Base-by-base conservation (phyloP, 2,888 invertebrate genomes). In the Zygaena filipendulae region DNA sequence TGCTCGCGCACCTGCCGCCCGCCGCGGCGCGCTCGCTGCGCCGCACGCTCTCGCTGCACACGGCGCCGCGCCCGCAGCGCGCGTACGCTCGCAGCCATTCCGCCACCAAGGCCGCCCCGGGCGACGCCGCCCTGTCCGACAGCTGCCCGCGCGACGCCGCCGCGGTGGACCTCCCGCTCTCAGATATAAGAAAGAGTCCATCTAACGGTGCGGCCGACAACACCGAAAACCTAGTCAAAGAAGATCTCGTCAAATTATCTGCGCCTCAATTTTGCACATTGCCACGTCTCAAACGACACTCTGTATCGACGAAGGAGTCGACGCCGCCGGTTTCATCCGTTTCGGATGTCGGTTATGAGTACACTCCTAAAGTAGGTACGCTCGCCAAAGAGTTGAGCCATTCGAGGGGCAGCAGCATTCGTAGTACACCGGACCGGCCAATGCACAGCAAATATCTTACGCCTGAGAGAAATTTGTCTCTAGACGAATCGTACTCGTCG, bases 1-100 rank as follows among this genome's bases (percentile, higher is more conserved):
- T 88, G 45, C 71, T 88, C 32, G 85, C 87, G 42, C 86, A 87
- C 57, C 60, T 88, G 52, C 87, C 88, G 40, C 86, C 88, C 45
- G 84, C 84, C 35, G 87, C 88, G 69, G 86, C 86, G 14, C 80
- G 84, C 46, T 77, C 83, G 46, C 59, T 88, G 42, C 86, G 87
- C 33, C 82, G 87, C 47, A 87, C 88, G 32, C 71, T 87, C 24
- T 84, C 84, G 39, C 80, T 83, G 55, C 57, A 56, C 51, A 49
- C 84, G 29, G 36, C 45, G 27, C 53, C 42, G 38, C 49, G 25
- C 46, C 47, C 38, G 53, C 53, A 24, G 7, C 27, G 24, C 7
- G 27, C 34, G 21, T 41, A 38, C 27, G 27, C 36, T 4, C 33
- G 44, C 14, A 36, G 42, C 11, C 40, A 40, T 23, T 49, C 50